A percentile compares a stretch with the other conserved stretches of the same genome.
Evolutionary conservation across 1,140 invertebrate genomes (phyloP).

Genomic region (Drosophila paulistorum): DNA sequence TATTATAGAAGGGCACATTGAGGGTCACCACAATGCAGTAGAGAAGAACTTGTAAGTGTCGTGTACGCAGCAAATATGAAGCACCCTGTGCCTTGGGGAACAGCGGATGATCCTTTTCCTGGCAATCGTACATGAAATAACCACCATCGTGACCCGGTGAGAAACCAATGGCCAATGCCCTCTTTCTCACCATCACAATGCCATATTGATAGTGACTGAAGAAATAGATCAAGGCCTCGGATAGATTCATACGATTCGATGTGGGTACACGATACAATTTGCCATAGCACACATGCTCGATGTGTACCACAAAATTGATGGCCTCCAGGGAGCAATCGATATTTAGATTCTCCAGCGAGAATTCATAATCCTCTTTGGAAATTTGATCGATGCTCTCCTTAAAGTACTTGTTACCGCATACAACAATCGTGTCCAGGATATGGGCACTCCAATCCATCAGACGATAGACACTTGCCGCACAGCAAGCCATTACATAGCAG

Average conservation of each 20-base stretch:
- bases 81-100: slow-evolving; percentile 85
- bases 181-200: slow-evolving; percentile 84
- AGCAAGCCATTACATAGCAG: slow-evolving; percentile 84
- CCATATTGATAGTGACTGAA: slow-evolving; percentile 84
- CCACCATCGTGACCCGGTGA: slow-evolving; percentile 82
- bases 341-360: slow-evolving; percentile 84
- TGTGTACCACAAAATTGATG: slow-evolving; percentile 84
- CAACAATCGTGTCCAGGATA: slow-evolving; percentile 85
- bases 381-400: slow-evolving; percentile 84
- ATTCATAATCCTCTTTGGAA: slow-evolving; percentile 84
- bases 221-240: slow-evolving; percentile 85
- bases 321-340: slow-evolving; percentile 84
- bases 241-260: slow-evolving; percentile 85
- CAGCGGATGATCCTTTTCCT: slow-evolving; percentile 85
- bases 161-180: slow-evolving; percentile 85
- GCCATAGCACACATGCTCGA: slow-evolving; percentile 85
- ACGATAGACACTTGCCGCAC: slow-evolving; percentile 85
- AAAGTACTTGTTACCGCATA: slow-evolving; percentile 85
- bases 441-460: slow-evolving; percentile 85
- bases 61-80: slow-evolving; percentile 85
- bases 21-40: slow-evolving; percentile 85
- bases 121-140: slow-evolving; percentile 87
- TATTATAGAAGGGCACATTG: slow-evolving; percentile 83
- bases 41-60: slow-evolving; percentile 85
- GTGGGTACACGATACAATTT: slow-evolving; percentile 84